Percentiles rank a stretch among this genome's conserved stretches.
Conservation (phyloP, 92 coral and sea anemone genomes). For the Pocillopora meandrina region DNA sequence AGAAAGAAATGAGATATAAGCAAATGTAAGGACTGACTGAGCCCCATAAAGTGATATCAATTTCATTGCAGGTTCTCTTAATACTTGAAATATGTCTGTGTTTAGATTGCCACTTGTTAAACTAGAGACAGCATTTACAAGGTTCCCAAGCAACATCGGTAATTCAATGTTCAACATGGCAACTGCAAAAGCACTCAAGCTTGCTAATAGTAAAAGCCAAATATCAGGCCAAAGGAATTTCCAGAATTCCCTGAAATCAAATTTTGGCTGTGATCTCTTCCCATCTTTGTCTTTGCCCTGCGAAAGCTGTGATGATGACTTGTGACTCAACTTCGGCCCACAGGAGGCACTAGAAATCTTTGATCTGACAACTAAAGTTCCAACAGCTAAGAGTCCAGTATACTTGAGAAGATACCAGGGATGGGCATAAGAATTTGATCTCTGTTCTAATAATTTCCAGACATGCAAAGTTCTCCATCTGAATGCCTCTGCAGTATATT, state of each 20-base stretch:
- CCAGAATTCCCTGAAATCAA: slow-evolving; percentile 78
- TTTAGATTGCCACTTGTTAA: slow-evolving; percentile 73
- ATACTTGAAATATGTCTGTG: slow-evolving; percentile 73
- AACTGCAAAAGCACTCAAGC: slow-evolving; percentile 95
- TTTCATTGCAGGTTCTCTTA: slow-evolving; percentile 79
- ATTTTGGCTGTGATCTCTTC: slow-evolving; percentile 55
- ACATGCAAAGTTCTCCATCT: slow-evolving; percentile 13
- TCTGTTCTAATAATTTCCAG: slow-evolving; percentile 32
- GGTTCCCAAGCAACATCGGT: slow-evolving; percentile 88
- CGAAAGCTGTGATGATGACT: slow-evolving; percentile 46
- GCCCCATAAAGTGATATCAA: slow-evolving; percentile 78
- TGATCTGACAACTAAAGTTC: slow-evolving; percentile 31
- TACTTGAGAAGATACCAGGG: slow-evolving; percentile 31
- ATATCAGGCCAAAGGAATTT: slow-evolving; percentile 87
- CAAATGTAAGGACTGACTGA: slow-evolving; percentile 87
- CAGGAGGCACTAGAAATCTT: slow-evolving; percentile 75
- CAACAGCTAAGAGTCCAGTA: slow-evolving; percentile 33
- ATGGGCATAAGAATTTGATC: slow-evolving; percentile 1
- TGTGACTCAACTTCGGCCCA: slow-evolving; percentile 93
- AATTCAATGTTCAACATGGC: slow-evolving; percentile 88
- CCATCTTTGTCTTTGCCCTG: slow-evolving; percentile 9
- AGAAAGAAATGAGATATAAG: slow-evolving; percentile 87
- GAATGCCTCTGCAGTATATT: not conserved
- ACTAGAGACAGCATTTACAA: slow-evolving; percentile 92
- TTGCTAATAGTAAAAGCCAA: slow-evolving; percentile 87